Conservation (phyloP, 2,113 vertebrate species). For the Dasyurus viverrinus region DNA sequence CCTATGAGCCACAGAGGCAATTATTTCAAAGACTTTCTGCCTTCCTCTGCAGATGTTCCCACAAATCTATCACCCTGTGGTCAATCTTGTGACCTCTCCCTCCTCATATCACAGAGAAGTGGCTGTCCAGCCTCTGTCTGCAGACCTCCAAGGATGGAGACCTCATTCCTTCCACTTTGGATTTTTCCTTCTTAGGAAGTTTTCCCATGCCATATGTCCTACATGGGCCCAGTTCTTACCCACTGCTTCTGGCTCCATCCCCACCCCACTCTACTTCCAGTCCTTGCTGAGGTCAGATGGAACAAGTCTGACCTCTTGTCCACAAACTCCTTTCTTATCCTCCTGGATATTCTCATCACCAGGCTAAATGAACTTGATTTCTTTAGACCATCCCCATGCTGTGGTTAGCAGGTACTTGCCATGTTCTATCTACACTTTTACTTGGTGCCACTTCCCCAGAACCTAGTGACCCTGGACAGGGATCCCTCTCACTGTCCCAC, state of each 20-base stretch:
- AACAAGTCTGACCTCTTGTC: background rate
- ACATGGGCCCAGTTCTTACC: background rate
- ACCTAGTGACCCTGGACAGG: background rate
- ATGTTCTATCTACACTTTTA: background rate
- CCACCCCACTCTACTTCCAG: too few species aligned
- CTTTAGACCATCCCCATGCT: background rate
- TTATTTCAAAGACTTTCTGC: background rate
- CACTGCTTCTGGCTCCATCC: too few species aligned
- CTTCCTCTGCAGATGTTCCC: background rate
- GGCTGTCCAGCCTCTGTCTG: background rate
- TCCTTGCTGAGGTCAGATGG: background rate
- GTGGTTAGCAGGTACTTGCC: too few species aligned
- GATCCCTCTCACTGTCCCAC: too few species aligned
- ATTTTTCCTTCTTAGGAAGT: background rate
- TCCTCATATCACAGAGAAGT: background rate
- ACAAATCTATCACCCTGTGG: background rate
- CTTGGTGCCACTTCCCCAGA: background rate
- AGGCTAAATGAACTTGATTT: background rate
- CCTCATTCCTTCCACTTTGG: too few species aligned
- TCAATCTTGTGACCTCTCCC: too few species aligned
- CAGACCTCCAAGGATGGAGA: background rate
- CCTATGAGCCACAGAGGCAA: background rate
- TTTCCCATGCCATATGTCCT: too few species aligned
- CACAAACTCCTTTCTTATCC: background rate
- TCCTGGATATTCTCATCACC: background rate